Percentiles rank a stretch among this genome's conserved stretches.
Evolutionary conservation across 1,140 invertebrate genomes (phyloP).

Genomic region (Drosophila obscura): DNA sequence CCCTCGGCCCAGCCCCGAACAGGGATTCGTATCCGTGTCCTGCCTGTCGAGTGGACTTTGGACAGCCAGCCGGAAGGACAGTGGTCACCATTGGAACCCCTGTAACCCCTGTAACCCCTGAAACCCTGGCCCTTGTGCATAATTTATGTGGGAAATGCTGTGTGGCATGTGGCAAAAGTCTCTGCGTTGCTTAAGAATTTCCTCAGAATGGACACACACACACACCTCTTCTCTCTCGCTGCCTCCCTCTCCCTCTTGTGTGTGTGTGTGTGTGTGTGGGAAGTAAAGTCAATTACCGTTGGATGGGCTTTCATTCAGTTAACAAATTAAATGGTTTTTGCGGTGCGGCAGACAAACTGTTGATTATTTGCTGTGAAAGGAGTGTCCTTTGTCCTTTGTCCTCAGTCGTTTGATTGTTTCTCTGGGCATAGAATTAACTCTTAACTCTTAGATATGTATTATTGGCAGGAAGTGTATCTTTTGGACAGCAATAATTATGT

Average conservation of each 20-base stretch:
- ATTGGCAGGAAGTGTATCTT: too few species aligned
- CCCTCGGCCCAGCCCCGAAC: background rate
- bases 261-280: slow-evolving; percentile 10
- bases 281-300: slow-evolving; percentile 68
- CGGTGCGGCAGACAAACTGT: slow-evolving; percentile 21
- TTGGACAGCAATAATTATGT: too few species aligned
- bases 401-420: too few species aligned
- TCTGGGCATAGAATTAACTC: too few species aligned
- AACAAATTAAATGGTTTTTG: slow-evolving; percentile 75
- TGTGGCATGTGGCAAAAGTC: slow-evolving; percentile 34
- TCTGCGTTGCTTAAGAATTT: slow-evolving; percentile 74
- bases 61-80: slow-evolving; percentile 33
- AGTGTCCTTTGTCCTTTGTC: background rate
- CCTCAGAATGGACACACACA: slow-evolving; percentile 26
- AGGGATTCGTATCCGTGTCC: too few species aligned
- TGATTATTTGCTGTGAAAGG: slow-evolving; percentile 29
- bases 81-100: slow-evolving; percentile 24
- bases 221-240: slow-evolving; percentile 16
- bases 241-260: slow-evolving; percentile 1
- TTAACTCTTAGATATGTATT: too few species aligned
- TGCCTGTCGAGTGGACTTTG: slow-evolving; percentile 27
- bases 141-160: slow-evolving; percentile 68
- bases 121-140: slow-evolving; percentile 43
- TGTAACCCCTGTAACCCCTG: background rate
- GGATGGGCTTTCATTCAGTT: slow-evolving; percentile 58